phyloP scores from a whole-genome alignment of 2,797 vertebrate genomes.

The Acrossocheilus fasciatus region DNA sequence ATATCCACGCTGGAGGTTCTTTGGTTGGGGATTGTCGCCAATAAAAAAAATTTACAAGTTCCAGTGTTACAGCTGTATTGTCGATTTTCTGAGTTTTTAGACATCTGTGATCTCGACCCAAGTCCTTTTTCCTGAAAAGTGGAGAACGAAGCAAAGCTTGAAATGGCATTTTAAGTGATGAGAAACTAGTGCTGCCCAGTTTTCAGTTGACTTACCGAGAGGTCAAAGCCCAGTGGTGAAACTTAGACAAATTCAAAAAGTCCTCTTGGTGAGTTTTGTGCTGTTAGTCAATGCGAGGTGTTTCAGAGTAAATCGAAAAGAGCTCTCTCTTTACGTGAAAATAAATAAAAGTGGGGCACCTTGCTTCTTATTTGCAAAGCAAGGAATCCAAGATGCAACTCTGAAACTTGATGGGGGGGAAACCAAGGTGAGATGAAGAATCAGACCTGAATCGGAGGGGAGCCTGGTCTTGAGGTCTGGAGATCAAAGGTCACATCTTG shows the following conservation, averaged over 20 bases:
- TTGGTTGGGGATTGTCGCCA: neutral
- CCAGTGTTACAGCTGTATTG: conserved; percentile 6
- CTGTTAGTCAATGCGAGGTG: neutral
- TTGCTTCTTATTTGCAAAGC: neutral
- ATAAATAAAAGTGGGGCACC: neutral
- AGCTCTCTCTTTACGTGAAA: neutral
- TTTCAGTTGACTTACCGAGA: neutral
- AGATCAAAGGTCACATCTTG: conserved; percentile 11
- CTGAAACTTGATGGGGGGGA: neutral
- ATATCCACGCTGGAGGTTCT: neutral
- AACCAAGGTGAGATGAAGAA: neutral
- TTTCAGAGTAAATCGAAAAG: conserved; percentile 5
- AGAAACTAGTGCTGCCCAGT: neutral
- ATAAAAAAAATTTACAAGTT: neutral
- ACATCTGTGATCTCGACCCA: neutral
- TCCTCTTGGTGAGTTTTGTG: neutral
- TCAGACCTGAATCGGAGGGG: neutral
- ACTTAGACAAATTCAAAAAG: neutral
- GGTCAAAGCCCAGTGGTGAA: neutral
- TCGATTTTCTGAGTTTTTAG: neutral
- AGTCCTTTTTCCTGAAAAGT: neutral
- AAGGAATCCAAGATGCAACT: neutral
- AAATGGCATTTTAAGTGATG: neutral
- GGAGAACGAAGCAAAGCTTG: conserved; percentile 4
- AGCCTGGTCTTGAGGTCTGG: neutral